Evolutionary conservation across 2,888 invertebrate genomes (phyloP).

Genomic region (Micropterix aruncella): DNA sequence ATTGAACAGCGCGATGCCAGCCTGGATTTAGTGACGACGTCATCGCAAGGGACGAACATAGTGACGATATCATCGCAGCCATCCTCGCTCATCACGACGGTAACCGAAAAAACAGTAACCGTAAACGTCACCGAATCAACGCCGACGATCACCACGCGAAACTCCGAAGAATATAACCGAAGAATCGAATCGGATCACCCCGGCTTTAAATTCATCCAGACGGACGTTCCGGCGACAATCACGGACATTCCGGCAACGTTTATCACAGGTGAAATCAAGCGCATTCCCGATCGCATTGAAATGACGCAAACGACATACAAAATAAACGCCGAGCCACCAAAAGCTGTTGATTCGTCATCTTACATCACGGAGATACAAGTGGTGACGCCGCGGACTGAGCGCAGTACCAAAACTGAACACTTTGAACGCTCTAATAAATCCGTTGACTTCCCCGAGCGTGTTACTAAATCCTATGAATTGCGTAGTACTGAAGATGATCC

Average conservation of each 20-base stretch:
- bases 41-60: too few species aligned
- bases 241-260: conserved; percentile 10
- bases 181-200: too few species aligned
- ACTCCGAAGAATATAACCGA: conserved; percentile 30
- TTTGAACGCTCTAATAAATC: too few species aligned
- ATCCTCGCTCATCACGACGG: conserved; percentile 20
- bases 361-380: conserved; percentile 67
- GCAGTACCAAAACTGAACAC: too few species aligned
- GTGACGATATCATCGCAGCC: too few species aligned
- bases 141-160: conserved; percentile 34
- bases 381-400: conserved; percentile 35
- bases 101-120: conserved; percentile 23
- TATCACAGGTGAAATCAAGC: conserved; percentile 8
- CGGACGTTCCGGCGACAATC: conserved; percentile 32
- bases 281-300: conserved; percentile 13
- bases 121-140: too few species aligned
- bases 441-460: too few species aligned
- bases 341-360: conserved; percentile 21
- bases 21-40: background rate
- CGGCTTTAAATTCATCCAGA: conserved; percentile 30
- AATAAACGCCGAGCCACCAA: conserved; percentile 13
- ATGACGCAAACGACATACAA: conserved; percentile 20
- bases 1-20: conserved; percentile 13
- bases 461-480: too few species aligned
- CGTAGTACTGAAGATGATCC: too few species aligned